phyloP scores from a whole-genome alignment of 2,113 vertebrate genomes.

The Nothoprocta perdicaria region DNA sequence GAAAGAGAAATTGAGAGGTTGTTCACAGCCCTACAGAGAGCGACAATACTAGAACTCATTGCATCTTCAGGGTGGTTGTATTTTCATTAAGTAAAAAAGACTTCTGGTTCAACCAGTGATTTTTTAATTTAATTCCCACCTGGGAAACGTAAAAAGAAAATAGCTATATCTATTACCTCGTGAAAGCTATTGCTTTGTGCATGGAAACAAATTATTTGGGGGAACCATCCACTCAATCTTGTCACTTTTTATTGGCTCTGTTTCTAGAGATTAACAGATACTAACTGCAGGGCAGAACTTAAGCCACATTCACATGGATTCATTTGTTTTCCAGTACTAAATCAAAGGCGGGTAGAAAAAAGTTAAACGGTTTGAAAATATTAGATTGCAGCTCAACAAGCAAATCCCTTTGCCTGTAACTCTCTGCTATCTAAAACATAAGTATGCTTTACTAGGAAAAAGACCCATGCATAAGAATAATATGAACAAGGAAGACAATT shows the following conservation, averaged over 20 bases:
- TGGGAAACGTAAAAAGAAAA: not conserved
- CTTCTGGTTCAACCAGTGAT: not conserved
- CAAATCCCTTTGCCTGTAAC: not conserved
- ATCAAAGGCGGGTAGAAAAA: not conserved
- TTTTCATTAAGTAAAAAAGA: not conserved
- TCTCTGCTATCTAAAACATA: not conserved
- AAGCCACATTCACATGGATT: accelerated
- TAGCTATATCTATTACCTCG: not conserved
- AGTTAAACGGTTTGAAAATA: not conserved
- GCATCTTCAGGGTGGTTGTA: not conserved
- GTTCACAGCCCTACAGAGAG: not conserved
- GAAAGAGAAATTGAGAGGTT: not conserved
- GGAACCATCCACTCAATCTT: not conserved
- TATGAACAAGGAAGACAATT: not conserved
- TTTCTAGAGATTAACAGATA: not conserved
- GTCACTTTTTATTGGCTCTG: not conserved
- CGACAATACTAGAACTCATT: not conserved
- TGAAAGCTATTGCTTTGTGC: not conserved
- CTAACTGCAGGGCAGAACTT: not conserved
- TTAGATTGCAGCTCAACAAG: not conserved
- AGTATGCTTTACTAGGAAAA: not conserved
- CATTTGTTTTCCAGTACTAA: not conserved
- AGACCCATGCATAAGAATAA: not conserved
- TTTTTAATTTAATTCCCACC: not conserved
- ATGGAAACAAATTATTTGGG: not conserved